A percentile compares a stretch with the other conserved stretches of the same genome.
Conservation (phyloP, 2,113 vertebrate genomes). For the Alouatta palliata region DNA sequence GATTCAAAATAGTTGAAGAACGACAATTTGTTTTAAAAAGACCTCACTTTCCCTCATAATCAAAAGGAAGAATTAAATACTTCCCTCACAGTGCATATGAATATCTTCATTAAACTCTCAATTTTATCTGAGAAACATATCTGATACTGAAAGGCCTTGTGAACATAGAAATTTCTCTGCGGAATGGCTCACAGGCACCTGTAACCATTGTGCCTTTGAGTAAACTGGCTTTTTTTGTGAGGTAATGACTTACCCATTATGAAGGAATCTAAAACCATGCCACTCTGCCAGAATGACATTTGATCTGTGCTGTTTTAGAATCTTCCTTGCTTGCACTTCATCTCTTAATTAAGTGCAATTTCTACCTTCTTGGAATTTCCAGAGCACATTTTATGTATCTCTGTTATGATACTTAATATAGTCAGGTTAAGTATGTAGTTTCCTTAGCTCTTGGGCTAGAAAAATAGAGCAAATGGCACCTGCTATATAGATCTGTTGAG, state of each 20-base stretch:
- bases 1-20: not conserved
- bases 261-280: not conserved
- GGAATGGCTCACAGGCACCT: not conserved
- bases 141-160: not conserved
- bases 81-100: not conserved
- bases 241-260: not conserved
- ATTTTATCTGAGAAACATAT: not conserved
- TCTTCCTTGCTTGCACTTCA: not conserved
- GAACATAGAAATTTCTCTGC: not conserved
- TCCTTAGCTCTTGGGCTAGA: not conserved
- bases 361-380: not conserved
- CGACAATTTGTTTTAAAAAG: not conserved
- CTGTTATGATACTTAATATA: not conserved
- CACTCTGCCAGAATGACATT: not conserved
- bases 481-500: not conserved
- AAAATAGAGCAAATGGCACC: not conserved
- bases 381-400: not conserved
- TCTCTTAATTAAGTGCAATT: not conserved
- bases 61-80: not conserved
- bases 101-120: not conserved
- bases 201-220: not conserved
- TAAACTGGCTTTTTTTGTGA: not conserved
- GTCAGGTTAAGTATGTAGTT: not conserved
- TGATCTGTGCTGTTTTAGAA: not conserved
- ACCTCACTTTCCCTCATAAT: not conserved